Evolutionary conservation across 1,140 invertebrate genomes (phyloP).

Genomic region (Nixonia krombeini): DNA sequence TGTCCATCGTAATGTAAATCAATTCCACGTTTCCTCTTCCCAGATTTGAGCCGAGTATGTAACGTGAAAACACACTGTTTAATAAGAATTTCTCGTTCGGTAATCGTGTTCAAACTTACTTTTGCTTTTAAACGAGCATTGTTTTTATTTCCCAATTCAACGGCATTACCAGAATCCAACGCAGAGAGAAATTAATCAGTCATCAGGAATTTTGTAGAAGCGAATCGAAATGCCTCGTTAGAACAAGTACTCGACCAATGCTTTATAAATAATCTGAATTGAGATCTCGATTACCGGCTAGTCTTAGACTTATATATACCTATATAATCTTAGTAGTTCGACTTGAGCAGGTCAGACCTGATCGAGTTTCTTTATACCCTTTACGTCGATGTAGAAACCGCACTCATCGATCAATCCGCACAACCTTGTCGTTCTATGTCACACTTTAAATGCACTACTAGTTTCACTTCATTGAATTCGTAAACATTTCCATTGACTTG

Average conservation of each 20-base stretch:
- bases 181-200: constrained; percentile 1
- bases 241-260: not conserved
- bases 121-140: no score
- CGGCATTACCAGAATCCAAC: no score
- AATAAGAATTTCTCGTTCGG: no score
- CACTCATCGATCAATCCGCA: no score
- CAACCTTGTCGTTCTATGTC: constrained; percentile 5
- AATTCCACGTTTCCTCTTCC: no score
- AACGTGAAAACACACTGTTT: no score
- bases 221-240: constrained; percentile 29
- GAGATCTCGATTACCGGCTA: constrained; percentile 42
- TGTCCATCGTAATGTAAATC: no score
- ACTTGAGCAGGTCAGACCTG: constrained; percentile 36
- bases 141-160: no score
- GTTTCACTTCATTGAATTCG: not conserved
- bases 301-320: constrained; percentile 29
- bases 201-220: not conserved
- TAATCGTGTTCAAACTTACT: no score
- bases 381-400: constrained; percentile 30
- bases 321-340: constrained; percentile 27
- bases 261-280: constrained; percentile 37
- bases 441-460: not conserved
- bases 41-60: no score
- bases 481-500: no score
- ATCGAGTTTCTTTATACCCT: constrained; percentile 39